A percentile compares a stretch with the other conserved stretches of the same genome.
These are phyloP conservation scores for Tiliacea aurago DNA, from an alignment of 2,888 invertebrate genomes.

Conservation along the genomic window DNA sequence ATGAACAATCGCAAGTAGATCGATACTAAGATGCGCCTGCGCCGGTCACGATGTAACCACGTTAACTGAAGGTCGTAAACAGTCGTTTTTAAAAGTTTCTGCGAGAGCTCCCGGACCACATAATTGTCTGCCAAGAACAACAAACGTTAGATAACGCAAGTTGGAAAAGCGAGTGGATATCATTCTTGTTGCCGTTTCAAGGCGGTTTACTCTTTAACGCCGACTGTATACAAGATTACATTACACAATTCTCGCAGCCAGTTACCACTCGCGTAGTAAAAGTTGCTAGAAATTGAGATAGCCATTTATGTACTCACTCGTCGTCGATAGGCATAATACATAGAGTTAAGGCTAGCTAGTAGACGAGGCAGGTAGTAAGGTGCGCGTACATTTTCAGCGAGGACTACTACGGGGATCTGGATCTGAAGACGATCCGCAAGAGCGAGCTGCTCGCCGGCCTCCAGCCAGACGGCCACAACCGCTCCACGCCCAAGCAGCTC, in stretches of 20 bases:
- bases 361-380: conserved; percentile 87
- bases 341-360: conserved; percentile 77
- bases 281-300: conserved; percentile 83
- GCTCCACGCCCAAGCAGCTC: conserved; percentile 85
- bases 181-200: conserved; percentile 84
- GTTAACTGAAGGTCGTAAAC: conserved; percentile 73
- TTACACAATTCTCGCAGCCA: conserved; percentile 85
- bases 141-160: conserved; percentile 79
- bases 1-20: conserved; percentile 71
- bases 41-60: conserved; percentile 61
- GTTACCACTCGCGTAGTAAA: conserved; percentile 80
- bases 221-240: conserved; percentile 79
- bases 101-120: conserved; percentile 72
- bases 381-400: conserved; percentile 94
- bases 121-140: conserved; percentile 71
- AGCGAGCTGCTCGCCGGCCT: conserved; percentile 96
- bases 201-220: conserved; percentile 84
- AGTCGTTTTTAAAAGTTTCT: conserved; percentile 69
- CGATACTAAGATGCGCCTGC: conserved; percentile 68
- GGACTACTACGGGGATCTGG: conserved; percentile 99
- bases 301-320: conserved; percentile 71
- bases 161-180: conserved; percentile 85
- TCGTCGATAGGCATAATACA: conserved; percentile 64
- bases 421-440: conserved; percentile 98
- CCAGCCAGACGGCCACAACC: conserved; percentile 90